These are phyloP conservation scores for Agelastica alni DNA, from an alignment of 2,888 invertebrate genomes.

Conservation along the genomic window DNA sequence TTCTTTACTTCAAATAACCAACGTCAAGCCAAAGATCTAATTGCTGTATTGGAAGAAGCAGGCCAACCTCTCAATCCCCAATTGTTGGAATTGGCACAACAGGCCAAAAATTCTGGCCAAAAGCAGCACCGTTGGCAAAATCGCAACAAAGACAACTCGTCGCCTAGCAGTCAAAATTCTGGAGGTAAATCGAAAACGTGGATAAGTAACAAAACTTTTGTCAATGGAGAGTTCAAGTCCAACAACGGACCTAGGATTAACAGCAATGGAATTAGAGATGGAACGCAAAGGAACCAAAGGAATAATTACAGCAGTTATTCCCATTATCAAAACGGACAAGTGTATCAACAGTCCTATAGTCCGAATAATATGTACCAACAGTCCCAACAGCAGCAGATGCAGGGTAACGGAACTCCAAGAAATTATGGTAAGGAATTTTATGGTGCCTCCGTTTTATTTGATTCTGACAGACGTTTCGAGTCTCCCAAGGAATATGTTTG, in stretches of 20 bases:
- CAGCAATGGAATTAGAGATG: constrained; percentile 61
- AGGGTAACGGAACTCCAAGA: constrained; percentile 27
- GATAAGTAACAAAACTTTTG: constrained; percentile 29
- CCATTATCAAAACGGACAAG: constrained; percentile 53
- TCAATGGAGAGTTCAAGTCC: constrained; percentile 37
- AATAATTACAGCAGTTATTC: constrained; percentile 64
- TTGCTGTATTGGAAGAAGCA: constrained; percentile 90
- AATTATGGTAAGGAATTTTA: constrained; percentile 39
- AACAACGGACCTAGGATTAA: constrained; percentile 39
- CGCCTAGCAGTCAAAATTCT: constrained; percentile 59
- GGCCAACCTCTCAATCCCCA: constrained; percentile 66
- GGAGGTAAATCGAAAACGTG: constrained; percentile 43
- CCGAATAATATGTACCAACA: constrained; percentile 43
- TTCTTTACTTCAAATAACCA: constrained; percentile 93
- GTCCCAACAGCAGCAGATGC: constrained; percentile 41
- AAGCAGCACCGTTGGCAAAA: constrained; percentile 61
- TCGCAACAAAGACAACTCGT: constrained; percentile 61
- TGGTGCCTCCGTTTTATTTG: constrained; percentile 8
- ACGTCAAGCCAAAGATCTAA: constrained; percentile 88
- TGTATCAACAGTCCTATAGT: constrained; percentile 48
- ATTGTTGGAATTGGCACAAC: constrained; percentile 56
- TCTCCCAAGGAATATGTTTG: constrained; percentile 8
- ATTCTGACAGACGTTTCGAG: constrained; percentile 10
- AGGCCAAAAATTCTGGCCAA: constrained; percentile 53
- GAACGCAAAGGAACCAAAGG: constrained; percentile 59